Evolutionary conservation across 2,113 vertebrate genomes (phyloP).

Genomic region (Abramis brama): DNA sequence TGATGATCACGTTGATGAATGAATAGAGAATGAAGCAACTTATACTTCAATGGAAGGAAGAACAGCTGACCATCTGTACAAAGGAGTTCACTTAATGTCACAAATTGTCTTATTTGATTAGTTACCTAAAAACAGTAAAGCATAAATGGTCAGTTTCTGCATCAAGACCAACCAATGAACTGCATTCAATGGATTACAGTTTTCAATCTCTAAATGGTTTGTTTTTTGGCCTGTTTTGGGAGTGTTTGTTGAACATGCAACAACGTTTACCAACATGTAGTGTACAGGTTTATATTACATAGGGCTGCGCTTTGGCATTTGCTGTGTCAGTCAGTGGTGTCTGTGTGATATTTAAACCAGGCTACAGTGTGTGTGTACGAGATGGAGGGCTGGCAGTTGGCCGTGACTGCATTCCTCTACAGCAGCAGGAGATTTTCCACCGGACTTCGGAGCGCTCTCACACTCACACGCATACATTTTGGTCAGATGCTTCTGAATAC

Average conservation of each 20-base stretch:
- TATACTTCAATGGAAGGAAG: not conserved
- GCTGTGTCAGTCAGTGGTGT: constrained; percentile 8
- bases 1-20: not conserved
- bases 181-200: not conserved
- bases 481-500: not conserved
- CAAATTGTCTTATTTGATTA: not conserved
- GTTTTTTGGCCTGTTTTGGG: not conserved
- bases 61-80: not conserved
- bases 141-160: not conserved
- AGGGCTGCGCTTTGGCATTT: constrained; percentile 1
- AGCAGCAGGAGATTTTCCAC: constrained; percentile 42
- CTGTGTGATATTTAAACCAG: not conserved
- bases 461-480: not conserved
- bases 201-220: not conserved
- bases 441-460: constrained; percentile 7
- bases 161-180: not conserved
- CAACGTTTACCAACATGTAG: not conserved
- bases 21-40: not conserved
- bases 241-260: not conserved
- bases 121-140: not conserved
- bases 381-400: constrained; percentile 2
- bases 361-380: not conserved
- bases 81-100: not conserved
- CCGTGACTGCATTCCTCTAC: constrained; percentile 25
- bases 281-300: not conserved